A percentile compares a stretch with the other conserved stretches of the same genome.
These are phyloP conservation scores for Pelobates cultripes DNA, from an alignment of 2,797 vertebrate species.

Conservation along the genomic window DNA sequence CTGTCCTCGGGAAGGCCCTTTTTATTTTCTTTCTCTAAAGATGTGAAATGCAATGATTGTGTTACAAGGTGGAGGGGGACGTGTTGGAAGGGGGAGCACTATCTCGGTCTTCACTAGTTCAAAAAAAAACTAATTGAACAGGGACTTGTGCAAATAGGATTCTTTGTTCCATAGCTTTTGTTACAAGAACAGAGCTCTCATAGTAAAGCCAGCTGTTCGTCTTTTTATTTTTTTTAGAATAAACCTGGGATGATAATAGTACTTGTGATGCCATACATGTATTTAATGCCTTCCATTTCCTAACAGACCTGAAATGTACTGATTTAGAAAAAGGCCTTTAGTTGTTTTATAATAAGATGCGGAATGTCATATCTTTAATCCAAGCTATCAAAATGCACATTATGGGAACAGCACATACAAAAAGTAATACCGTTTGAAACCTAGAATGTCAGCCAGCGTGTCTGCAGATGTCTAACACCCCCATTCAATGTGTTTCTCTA, in stretches of 20 bases:
- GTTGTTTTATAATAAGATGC: too few relatives aligned
- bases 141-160: slow-evolving; percentile 68
- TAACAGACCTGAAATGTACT: not conserved
- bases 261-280: not conserved
- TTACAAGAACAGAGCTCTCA: slow-evolving; percentile 66
- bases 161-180: slow-evolving; percentile 68
- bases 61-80: slow-evolving; percentile 68
- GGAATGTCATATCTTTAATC: too few relatives aligned
- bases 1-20: slow-evolving; percentile 67
- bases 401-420: too few relatives aligned
- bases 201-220: slow-evolving; percentile 60
- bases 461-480: not conserved
- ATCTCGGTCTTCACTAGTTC: slow-evolving; percentile 66
- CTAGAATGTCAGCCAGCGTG: not conserved
- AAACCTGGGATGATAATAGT: slow-evolving; percentile 6
- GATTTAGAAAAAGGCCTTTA: too few relatives aligned
- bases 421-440: too few relatives aligned
- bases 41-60: slow-evolving; percentile 74
- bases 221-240: slow-evolving; percentile 44
- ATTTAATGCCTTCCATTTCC: slow-evolving; percentile 2
- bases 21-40: slow-evolving; percentile 63
- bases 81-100: slow-evolving; percentile 62
- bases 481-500: too few relatives aligned
- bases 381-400: too few relatives aligned
- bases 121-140: slow-evolving; percentile 70